These are phyloP conservation scores for Gerris buenoi DNA, from an alignment of 1,140 invertebrate species.

Conservation along the genomic window DNA sequence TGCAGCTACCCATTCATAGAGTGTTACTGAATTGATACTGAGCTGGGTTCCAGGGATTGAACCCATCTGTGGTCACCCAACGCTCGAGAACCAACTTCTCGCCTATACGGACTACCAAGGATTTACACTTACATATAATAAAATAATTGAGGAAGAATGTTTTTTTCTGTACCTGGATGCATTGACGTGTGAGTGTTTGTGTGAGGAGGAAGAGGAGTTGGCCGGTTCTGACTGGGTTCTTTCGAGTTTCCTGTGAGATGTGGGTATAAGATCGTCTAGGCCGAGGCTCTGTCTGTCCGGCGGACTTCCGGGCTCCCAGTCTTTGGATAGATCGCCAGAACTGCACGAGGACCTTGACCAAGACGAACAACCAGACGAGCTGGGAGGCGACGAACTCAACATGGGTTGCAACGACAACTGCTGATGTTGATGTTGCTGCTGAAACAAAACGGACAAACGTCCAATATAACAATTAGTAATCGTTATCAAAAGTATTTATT, in stretches of 20 bases:
- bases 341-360: background rate
- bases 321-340: background rate
- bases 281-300: background rate
- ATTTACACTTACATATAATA: too few relatives aligned
- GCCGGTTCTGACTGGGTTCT: slow-evolving; percentile 62
- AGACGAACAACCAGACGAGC: background rate
- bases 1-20: too few relatives aligned
- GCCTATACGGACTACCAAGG: too few relatives aligned
- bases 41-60: too few relatives aligned
- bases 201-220: slow-evolving; percentile 21
- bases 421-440: background rate
- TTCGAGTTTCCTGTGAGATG: slow-evolving; percentile 49
- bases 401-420: background rate
- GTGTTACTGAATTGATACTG: too few relatives aligned
- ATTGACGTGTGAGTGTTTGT: slow-evolving; percentile 34
- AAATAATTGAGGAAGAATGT: too few relatives aligned
- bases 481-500: too few relatives aligned
- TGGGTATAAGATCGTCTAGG: slow-evolving; percentile 12
- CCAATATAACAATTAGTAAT: too few relatives aligned
- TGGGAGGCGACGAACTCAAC: background rate
- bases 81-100: too few relatives aligned
- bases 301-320: background rate
- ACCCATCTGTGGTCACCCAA: too few relatives aligned
- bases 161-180: slow-evolving; percentile 45
- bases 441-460: background rate